phyloP scores from a whole-genome alignment of 2,888 invertebrate genomes.

The Phragmatobia fuliginosa region DNA sequence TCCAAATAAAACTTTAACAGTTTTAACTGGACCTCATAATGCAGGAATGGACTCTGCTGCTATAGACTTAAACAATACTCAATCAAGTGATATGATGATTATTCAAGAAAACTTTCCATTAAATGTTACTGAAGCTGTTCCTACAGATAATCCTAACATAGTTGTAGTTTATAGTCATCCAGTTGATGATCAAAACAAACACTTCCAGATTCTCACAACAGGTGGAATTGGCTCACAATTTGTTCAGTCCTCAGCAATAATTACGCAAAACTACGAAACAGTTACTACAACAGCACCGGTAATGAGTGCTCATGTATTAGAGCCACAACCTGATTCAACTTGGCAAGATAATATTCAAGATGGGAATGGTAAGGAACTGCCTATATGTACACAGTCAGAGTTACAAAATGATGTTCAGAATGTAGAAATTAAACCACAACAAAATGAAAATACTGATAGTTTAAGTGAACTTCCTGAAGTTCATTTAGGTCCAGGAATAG shows the following conservation, averaged over 20 bases:
- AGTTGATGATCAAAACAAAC: slow-evolving; percentile 85
- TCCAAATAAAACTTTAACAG: slow-evolving; percentile 74
- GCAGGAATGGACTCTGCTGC: slow-evolving; percentile 61
- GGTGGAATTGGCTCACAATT: slow-evolving; percentile 74
- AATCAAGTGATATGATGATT: slow-evolving; percentile 88
- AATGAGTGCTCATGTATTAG: slow-evolving; percentile 74
- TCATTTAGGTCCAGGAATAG: slow-evolving; percentile 44
- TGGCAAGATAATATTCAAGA: slow-evolving; percentile 68
- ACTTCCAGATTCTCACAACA: slow-evolving; percentile 81
- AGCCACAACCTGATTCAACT: slow-evolving; percentile 64
- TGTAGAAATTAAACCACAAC: slow-evolving; percentile 39
- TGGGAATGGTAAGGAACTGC: slow-evolving; percentile 53
- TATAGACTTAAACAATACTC: slow-evolving; percentile 81
- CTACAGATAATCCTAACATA: slow-evolving; percentile 86
- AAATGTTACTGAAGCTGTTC: slow-evolving; percentile 82
- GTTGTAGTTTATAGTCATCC: slow-evolving; percentile 89
- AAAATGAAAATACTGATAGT: slow-evolving; percentile 42
- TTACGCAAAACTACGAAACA: slow-evolving; percentile 79
- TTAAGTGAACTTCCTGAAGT: slow-evolving; percentile 61
- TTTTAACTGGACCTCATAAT: slow-evolving; percentile 70
- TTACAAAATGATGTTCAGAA: slow-evolving; percentile 45
- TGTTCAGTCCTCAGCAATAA: slow-evolving; percentile 75
- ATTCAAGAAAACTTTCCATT: slow-evolving; percentile 87
- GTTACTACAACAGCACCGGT: slow-evolving; percentile 80
- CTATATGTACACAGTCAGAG: slow-evolving; percentile 49